Percentiles rank a stretch among this genome's conserved stretches.
Conservation (phyloP, 2,888 invertebrate species). For the Phalera bucephala region DNA sequence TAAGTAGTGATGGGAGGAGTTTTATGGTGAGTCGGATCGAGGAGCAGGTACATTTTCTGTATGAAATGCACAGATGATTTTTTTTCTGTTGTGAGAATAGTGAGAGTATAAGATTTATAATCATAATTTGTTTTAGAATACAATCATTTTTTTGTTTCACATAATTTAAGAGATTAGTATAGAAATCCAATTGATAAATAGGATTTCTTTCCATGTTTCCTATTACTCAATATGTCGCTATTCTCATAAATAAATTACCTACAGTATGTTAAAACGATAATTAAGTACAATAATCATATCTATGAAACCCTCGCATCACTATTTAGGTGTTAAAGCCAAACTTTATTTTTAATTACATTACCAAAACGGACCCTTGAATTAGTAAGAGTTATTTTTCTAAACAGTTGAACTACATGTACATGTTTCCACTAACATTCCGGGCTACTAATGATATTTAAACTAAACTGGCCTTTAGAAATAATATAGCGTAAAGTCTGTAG, state of each 20-base stretch:
- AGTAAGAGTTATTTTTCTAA: conserved; percentile 2
- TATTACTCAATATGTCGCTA: not conserved
- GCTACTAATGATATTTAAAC: not conserved
- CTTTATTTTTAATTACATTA: conserved; percentile 3
- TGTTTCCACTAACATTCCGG: conserved; percentile 15
- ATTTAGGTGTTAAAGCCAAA: conserved; percentile 3
- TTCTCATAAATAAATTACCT: not conserved
- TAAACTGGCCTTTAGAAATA: too few relatives aligned
- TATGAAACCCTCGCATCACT: conserved; percentile 12
- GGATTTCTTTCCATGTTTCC: too few relatives aligned
- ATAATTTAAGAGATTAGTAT: too few relatives aligned
- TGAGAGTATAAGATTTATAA: too few relatives aligned
- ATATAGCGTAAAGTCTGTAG: too few relatives aligned
- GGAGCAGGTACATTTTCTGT: not conserved
- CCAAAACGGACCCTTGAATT: conserved; percentile 2
- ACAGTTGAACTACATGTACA: conserved; percentile 1
- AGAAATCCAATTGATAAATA: too few relatives aligned
- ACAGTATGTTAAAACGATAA: not conserved
- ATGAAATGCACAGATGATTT: not conserved
- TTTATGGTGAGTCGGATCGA: not conserved
- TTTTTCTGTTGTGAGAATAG: not conserved
- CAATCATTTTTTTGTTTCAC: too few relatives aligned
- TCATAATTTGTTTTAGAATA: too few relatives aligned
- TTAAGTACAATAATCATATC: conserved; percentile 31
- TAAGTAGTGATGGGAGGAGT: conserved; percentile 2